Conservation (phyloP, 2,888 invertebrate genomes). For the Oligia strigilis region DNA sequence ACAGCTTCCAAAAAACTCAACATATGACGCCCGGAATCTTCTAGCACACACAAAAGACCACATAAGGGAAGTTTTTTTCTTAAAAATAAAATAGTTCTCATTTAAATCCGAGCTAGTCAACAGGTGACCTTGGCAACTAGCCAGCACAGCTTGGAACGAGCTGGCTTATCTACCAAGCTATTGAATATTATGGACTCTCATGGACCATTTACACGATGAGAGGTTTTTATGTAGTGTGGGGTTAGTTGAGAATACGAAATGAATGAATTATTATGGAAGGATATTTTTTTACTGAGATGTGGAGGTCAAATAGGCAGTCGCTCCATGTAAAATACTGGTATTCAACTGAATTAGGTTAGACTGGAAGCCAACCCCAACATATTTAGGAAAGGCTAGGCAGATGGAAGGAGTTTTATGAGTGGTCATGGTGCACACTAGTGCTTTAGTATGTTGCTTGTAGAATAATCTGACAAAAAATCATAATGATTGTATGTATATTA, state of each 20-base stretch:
- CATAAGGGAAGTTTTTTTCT: constrained; percentile 6
- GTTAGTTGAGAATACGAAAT: neutral
- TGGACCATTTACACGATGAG: constrained; percentile 45
- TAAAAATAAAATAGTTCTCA: constrained; percentile 63
- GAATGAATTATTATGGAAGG: neutral
- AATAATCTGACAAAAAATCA: too few species aligned
- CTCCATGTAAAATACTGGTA: neutral
- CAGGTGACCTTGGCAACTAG: constrained; percentile 82
- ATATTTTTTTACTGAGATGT: neutral
- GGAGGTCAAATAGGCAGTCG: neutral
- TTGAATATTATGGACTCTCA: constrained; percentile 68
- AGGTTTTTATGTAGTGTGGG: constrained; percentile 7
- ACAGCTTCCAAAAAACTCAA: constrained; percentile 15
- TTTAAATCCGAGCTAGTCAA: constrained; percentile 74
- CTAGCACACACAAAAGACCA: constrained; percentile 27
- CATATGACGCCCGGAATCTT: constrained; percentile 9
- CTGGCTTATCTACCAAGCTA: constrained; percentile 72
- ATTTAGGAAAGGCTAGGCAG: too few species aligned
- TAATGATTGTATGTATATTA: too few species aligned
- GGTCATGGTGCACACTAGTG: too few species aligned
- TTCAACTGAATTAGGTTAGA: neutral
- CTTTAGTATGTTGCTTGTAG: too few species aligned
- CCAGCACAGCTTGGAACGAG: constrained; percentile 58
- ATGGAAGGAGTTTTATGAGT: neutral
- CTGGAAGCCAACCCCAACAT: neutral